Conservation (phyloP, 2,888 invertebrate species). For the Hoplodrina ambigua region DNA sequence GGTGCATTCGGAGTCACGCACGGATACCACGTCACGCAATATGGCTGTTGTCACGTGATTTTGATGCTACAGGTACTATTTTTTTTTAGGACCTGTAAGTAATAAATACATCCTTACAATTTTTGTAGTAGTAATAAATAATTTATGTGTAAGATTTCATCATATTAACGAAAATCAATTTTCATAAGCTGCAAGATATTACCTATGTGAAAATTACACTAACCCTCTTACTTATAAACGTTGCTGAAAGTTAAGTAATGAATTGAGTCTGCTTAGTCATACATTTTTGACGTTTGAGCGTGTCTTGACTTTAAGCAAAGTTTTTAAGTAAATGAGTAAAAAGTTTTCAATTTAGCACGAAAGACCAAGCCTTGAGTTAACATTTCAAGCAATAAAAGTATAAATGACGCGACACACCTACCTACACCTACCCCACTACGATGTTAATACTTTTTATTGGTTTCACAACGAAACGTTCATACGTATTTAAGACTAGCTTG, state of each 20-base stretch:
- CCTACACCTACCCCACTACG: no score
- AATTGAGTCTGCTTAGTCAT: no score
- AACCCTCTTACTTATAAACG: no score
- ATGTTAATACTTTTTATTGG: background rate
- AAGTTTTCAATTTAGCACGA: no score
- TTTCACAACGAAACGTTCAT: conserved; percentile 8
- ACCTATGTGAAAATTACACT: no score
- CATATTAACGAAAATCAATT: background rate
- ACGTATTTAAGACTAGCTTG: no score
- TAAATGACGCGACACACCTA: background rate
- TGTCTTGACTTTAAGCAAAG: no score
- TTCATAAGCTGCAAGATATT: no score
- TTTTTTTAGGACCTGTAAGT: conserved; percentile 54
- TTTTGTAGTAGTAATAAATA: background rate
- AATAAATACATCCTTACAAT: conserved; percentile 27
- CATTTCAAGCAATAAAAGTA: background rate
- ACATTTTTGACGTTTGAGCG: no score
- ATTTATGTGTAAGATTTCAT: background rate
- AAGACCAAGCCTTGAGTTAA: no score
- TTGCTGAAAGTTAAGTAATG: no score
- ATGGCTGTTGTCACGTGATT: conserved; percentile 64
- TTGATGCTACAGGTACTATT: conserved; percentile 52
- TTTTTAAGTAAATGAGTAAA: no score
- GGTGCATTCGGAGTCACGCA: conserved; percentile 68
- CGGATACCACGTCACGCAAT: conserved; percentile 76